Evolutionary conservation across 2,797 vertebrate species (phyloP).

Genomic region (Urophycis tenuis): DNA sequence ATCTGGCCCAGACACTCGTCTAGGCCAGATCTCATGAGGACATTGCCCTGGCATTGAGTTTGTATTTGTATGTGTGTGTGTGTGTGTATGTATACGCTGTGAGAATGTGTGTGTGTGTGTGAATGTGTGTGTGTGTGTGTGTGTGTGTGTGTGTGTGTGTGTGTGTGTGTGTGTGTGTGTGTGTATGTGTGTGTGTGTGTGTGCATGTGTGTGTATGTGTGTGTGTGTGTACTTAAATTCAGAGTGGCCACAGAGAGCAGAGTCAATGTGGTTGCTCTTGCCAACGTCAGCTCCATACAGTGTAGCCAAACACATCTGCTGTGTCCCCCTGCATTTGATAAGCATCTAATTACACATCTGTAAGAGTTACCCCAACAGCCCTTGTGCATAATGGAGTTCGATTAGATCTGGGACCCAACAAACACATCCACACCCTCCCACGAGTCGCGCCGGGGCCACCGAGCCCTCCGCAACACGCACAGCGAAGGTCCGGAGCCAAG

Average conservation of each 20-base stretch:
- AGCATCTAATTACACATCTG: constrained; percentile 2
- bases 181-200: background rate
- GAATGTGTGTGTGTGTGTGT: background rate
- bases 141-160: background rate
- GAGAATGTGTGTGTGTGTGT: background rate
- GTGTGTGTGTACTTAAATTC: background rate
- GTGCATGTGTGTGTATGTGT: background rate
- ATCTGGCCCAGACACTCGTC: no score
- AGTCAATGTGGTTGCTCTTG: background rate
- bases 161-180: background rate
- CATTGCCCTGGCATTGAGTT: no score
- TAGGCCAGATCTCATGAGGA: no score
- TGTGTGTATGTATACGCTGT: background rate
- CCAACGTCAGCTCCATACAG: background rate
- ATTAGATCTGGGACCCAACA: constrained; percentile 6
- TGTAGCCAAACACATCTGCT: background rate
- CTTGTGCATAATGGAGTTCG: background rate
- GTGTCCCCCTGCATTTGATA: background rate
- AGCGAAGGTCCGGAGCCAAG: background rate
- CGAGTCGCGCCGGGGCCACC: background rate
- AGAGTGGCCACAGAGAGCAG: background rate
- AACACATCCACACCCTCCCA: background rate
- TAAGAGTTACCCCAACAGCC: constrained; percentile 1
- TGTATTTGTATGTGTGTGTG: no score
- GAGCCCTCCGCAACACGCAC: background rate